phyloP scores from a whole-genome alignment of 2,113 vertebrate species.

The Hypanus sabinus region DNA sequence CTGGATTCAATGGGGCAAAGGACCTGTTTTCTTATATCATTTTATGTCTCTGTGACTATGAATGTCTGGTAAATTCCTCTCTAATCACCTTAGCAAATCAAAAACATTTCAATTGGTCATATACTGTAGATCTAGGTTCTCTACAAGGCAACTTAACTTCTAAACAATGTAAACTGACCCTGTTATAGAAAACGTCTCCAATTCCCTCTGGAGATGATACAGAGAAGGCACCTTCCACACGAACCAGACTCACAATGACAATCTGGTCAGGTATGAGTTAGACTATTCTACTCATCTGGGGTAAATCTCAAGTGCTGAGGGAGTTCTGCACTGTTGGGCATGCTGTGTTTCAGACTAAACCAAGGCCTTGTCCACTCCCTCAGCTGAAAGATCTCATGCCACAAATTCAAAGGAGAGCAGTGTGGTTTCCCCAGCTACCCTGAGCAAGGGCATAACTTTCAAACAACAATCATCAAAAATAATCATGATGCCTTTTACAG shows the following conservation, averaged over 20 bases:
- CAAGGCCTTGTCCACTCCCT: no score
- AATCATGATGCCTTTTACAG: no score
- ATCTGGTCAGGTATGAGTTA: background rate
- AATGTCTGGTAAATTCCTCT: background rate
- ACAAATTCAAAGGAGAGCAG: no score
- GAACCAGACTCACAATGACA: background rate
- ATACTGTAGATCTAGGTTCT: background rate
- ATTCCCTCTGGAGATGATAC: background rate
- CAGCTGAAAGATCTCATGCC: no score
- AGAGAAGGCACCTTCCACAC: background rate
- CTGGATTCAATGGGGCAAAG: no score
- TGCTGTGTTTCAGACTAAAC: no score
- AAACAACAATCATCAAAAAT: no score
- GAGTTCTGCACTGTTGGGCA: no score
- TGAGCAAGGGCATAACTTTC: no score
- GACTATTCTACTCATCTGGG: background rate
- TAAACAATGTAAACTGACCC: background rate
- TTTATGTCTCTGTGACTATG: no score
- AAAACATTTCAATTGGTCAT: background rate
- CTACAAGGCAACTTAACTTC: background rate
- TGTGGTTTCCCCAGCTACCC: no score
- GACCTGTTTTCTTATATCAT: no score
- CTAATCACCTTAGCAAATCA: background rate
- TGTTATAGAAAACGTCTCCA: background rate
- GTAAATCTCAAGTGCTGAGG: background rate